phyloP scores from a whole-genome alignment of 2,113 vertebrate species.

The Rattus rattus region DNA sequence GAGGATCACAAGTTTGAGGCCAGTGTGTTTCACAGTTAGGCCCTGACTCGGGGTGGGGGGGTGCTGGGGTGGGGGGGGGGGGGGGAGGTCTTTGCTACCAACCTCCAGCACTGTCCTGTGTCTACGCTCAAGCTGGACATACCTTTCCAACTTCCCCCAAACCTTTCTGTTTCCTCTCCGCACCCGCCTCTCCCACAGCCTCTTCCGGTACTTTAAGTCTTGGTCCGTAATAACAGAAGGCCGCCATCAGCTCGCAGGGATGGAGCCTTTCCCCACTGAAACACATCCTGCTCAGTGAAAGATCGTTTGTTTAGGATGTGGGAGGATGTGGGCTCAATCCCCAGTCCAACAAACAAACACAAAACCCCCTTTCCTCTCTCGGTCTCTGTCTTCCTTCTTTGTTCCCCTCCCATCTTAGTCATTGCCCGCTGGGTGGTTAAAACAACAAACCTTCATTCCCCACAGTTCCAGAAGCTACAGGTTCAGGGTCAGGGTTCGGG shows the following conservation, averaged over 20 bases:
- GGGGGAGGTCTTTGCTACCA: neutral
- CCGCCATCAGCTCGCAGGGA: neutral
- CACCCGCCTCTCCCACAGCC: neutral
- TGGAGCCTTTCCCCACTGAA: neutral
- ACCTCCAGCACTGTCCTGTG: too few species aligned
- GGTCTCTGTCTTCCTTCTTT: neutral
- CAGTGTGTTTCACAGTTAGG: neutral
- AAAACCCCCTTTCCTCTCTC: neutral
- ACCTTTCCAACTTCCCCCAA: neutral
- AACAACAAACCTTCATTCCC: neutral
- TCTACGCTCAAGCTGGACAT: neutral
- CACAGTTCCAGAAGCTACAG: neutral
- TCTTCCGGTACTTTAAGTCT: neutral
- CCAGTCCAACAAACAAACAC: neutral
- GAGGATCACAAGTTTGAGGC: neutral
- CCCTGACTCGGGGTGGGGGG: too few species aligned
- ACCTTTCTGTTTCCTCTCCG: neutral
- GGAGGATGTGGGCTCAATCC: neutral
- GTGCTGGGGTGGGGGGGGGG: too few species aligned
- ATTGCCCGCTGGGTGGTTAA: neutral
- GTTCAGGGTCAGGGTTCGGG: neutral
- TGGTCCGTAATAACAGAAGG: neutral
- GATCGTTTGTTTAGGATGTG: neutral
- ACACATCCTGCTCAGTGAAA: neutral
- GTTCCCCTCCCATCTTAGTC: neutral